These are phyloP conservation scores for Embidobia sp. DNA, from an alignment of 2,888 invertebrate genomes.

Conservation along the genomic window DNA sequence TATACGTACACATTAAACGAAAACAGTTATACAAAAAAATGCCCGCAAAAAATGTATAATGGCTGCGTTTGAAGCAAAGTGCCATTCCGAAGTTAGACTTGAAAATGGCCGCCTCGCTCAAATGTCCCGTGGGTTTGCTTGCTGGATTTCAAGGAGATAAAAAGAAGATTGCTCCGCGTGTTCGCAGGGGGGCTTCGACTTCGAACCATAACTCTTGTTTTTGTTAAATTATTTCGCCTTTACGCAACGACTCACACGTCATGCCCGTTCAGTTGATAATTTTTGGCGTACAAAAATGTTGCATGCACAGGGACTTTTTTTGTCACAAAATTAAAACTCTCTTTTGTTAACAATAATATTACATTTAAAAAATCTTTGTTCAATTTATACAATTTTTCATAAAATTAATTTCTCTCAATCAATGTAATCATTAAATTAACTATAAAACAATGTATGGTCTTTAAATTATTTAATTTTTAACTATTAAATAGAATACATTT, in stretches of 20 bases:
- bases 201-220: constrained; percentile 11
- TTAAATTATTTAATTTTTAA: no score
- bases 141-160: constrained; percentile 26
- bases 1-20: constrained; percentile 20
- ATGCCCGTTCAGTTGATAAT: no score
- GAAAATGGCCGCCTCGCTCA: constrained; percentile 50
- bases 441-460: no score
- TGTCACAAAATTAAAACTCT: no score
- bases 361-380: no score
- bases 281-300: no score
- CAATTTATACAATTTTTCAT: no score
- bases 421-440: no score
- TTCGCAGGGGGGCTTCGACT: constrained; percentile 42
- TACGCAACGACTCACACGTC: neutral
- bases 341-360: no score
- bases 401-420: no score
- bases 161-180: constrained; percentile 30
- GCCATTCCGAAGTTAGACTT: constrained; percentile 59
- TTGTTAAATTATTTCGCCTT: constrained; percentile 20
- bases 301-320: no score
- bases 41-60: constrained; percentile 47
- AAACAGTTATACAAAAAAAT: constrained; percentile 42
- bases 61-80: constrained; percentile 55
- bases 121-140: constrained; percentile 51
- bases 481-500: no score